Evolutionary conservation across 1,140 invertebrate species (phyloP), one percentile per base, ranked within the genome.

Genomic region (Hermetia illucens): DNA sequence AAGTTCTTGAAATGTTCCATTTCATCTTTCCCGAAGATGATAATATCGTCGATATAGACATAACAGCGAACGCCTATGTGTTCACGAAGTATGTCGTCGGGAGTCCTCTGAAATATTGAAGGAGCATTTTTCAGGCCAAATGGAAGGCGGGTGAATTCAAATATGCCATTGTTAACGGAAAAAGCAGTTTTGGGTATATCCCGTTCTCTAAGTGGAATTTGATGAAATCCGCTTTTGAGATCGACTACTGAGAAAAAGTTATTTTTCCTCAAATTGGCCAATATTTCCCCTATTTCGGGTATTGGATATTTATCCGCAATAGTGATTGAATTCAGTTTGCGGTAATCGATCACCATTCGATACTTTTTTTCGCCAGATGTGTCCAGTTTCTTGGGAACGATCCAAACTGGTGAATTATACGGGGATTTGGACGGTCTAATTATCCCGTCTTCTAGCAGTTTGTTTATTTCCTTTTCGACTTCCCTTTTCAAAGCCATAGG

Each of bases 111-210:
- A 39, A 57, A 61, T 5, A 41, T 42, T 10, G 38, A 13, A 3
- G 51, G 46, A 17, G 42, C 46, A 34, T 62, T 62, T 30, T 53
- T 51, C 30, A 52, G 39, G 8, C 46, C 46, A 34, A 53, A 54
- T 47, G 59, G 29, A 59, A 62, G 31, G 42, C 41, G n/a, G n/a
- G n/a, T n/a, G n/a, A n/a, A n/a, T n/a, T n/a, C n/a, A n/a, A n/a
- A n/a, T n/a, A n/a, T n/a, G n/a, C n/a, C n/a, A n/a, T n/a, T 25
- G n/a, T 25, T 25, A n/a, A 25, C n/a, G 5, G 38, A 33, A 31
- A 43, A 43, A 8, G 34, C 42, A 3, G 42, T 44, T 31, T 44
- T 44, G 10, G 12, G 16, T 13, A 20, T 33, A 44, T 44, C 39
- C 2, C 4, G 8, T 15, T 44, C 42, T 3, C 34, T 21, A 5